A percentile compares a stretch with the other conserved stretches of the same genome.
These are phyloP conservation scores for Coelopa pilipes DNA, from an alignment of 2,888 invertebrate species.

Conservation along the genomic window DNA sequence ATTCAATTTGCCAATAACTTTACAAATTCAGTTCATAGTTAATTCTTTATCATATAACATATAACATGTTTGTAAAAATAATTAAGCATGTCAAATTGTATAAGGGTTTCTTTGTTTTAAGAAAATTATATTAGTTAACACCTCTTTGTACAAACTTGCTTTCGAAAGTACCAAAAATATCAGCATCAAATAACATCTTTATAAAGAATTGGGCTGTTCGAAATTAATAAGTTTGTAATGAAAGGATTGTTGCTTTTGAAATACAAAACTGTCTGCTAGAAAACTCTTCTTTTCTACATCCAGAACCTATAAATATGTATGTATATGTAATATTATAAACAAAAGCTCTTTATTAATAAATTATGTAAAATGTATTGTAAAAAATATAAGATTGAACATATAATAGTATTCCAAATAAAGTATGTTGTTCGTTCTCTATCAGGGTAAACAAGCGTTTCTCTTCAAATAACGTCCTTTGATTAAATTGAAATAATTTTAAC, in stretches of 20 bases:
- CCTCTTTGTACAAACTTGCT: not conserved
- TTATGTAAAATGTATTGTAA: slow-evolving; percentile 44
- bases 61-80: too few species aligned
- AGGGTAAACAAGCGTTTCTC: slow-evolving; percentile 39
- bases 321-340: slow-evolving; percentile 44
- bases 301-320: slow-evolving; percentile 33
- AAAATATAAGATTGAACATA: slow-evolving; percentile 39
- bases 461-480: too few species aligned
- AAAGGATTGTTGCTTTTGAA: not conserved
- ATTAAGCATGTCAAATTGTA: too few species aligned
- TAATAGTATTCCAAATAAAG: slow-evolving; percentile 52
- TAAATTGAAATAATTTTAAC: too few species aligned
- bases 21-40: too few species aligned
- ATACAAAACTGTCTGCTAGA: slow-evolving; percentile 31
- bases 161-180: slow-evolving; percentile 25
- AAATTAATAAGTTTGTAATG: slow-evolving; percentile 24
- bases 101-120: not conserved
- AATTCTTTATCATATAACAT: too few species aligned
- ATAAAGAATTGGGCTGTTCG: slow-evolving; percentile 38
- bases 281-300: slow-evolving; percentile 28
- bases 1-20: too few species aligned
- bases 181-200: slow-evolving; percentile 45
- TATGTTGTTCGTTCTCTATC: slow-evolving; percentile 53
- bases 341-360: slow-evolving; percentile 35
- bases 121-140: not conserved